Evolutionary conservation across 2,888 invertebrate genomes (phyloP).

Genomic region (Matsumyia berberina): DNA sequence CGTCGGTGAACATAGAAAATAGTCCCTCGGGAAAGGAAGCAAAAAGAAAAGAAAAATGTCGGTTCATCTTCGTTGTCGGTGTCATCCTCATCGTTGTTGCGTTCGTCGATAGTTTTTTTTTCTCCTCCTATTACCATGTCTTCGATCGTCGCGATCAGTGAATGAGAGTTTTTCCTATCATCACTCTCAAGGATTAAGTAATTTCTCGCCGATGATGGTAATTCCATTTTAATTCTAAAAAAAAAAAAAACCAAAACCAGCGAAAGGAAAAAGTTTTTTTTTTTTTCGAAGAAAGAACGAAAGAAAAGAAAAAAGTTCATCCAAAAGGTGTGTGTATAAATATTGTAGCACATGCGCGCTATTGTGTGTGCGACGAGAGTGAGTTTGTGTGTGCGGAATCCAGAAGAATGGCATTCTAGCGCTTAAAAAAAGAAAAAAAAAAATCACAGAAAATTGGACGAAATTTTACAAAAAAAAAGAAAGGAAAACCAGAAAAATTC

Average conservation of each 20-base stretch:
- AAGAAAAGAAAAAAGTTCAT: slow-evolving; percentile 52
- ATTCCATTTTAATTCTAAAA: slow-evolving; percentile 10
- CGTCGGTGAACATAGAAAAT: slow-evolving; percentile 51
- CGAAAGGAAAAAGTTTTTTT: slow-evolving; percentile 21
- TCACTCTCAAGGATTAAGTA: slow-evolving; percentile 22
- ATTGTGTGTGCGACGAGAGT: slow-evolving; percentile 32
- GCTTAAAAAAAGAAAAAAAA: slow-evolving; percentile 60
- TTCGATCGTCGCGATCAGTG: slow-evolving; percentile 1
- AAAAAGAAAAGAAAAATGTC: slow-evolving; percentile 65
- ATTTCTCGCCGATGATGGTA: slow-evolving; percentile 32
- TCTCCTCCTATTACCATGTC: slow-evolving; percentile 6
- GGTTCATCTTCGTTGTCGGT: slow-evolving; percentile 71
- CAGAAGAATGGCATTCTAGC: slow-evolving; percentile 74
- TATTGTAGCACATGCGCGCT: slow-evolving; percentile 74
- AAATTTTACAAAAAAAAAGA: too few species aligned
- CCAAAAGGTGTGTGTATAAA: slow-evolving; percentile 76
- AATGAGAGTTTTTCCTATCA: not conserved
- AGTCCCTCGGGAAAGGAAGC: slow-evolving; percentile 55
- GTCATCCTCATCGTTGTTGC: slow-evolving; percentile 71
- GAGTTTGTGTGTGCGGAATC: slow-evolving; percentile 60
- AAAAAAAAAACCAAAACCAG: slow-evolving; percentile 4
- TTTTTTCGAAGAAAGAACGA: slow-evolving; percentile 47
- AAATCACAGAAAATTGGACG: slow-evolving; percentile 28
- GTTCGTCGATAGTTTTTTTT: slow-evolving; percentile 56
- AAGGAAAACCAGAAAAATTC: slow-evolving; percentile 27